phyloP scores from a whole-genome alignment of 2,113 vertebrate genomes.

The Peromyscus leucopus region DNA sequence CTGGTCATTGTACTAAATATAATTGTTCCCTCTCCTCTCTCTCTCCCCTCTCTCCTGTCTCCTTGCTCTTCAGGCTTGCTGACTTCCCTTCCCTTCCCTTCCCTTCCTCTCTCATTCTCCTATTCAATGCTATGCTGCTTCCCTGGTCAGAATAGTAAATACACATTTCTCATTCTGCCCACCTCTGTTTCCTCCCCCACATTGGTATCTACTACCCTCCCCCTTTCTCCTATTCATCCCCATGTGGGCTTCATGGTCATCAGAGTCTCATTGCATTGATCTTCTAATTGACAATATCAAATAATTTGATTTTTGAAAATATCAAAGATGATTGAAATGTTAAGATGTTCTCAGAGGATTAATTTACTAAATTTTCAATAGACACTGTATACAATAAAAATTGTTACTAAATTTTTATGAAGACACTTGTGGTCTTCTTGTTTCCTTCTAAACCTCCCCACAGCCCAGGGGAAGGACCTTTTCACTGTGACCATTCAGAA shows the following conservation, averaged over 20 bases:
- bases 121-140: neutral
- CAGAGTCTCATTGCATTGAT: neutral
- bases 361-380: conserved; percentile 9
- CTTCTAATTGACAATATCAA: neutral
- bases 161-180: neutral
- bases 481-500: neutral
- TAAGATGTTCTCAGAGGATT: neutral
- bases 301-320: no score
- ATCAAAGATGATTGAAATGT: neutral
- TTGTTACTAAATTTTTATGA: neutral
- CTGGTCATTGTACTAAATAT: neutral
- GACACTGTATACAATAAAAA: neutral
- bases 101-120: neutral
- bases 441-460: neutral
- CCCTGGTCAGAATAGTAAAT: neutral
- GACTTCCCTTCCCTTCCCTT: neutral
- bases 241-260: neutral
- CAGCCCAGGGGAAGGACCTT: neutral
- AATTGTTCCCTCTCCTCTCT: neutral
- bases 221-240: neutral
- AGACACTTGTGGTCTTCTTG: neutral
- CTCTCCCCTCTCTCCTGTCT: neutral
- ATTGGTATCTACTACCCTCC: neutral
- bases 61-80: neutral
- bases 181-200: no score